Conservation (phyloP, 2,888 invertebrate genomes). For the Callimorpha dominula region DNA sequence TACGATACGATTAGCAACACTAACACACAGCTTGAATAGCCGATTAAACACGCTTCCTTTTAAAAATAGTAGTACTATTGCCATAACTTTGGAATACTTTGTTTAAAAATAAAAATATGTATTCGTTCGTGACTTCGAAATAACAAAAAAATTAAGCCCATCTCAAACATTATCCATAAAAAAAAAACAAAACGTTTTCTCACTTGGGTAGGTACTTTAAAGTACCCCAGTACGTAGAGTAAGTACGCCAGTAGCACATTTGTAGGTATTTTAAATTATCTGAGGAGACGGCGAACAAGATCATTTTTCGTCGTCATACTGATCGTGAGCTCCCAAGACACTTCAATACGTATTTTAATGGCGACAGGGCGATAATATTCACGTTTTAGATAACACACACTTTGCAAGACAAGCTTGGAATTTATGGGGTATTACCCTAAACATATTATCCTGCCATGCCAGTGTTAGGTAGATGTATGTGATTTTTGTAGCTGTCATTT, state of each 20-base stretch:
- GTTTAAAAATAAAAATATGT: not conserved
- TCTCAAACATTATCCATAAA: not conserved
- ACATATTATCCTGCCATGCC: conserved; percentile 11
- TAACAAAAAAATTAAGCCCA: not conserved
- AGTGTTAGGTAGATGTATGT: conserved; percentile 2
- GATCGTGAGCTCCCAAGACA: conserved; percentile 21
- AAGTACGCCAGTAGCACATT: not conserved
- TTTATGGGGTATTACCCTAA: conserved; percentile 17
- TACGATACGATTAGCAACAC: too few relatives aligned
- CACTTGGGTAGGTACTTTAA: not conserved
- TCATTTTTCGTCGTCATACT: conserved; percentile 35
- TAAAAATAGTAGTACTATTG: too few relatives aligned
- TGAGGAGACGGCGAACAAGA: conserved; percentile 14
- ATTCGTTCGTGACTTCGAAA: not conserved
- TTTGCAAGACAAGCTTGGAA: conserved; percentile 32
- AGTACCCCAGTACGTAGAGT: too few relatives aligned
- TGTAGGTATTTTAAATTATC: conserved; percentile 7
- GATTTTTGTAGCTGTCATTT: conserved; percentile 6
- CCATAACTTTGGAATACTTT: too few relatives aligned
- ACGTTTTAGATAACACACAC: conserved; percentile 43
- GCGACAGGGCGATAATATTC: conserved; percentile 26
- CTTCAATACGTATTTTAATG: conserved; percentile 36
- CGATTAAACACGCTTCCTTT: too few relatives aligned
- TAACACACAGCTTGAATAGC: too few relatives aligned
- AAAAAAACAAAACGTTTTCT: not conserved